Percentiles rank a stretch among this genome's conserved stretches.
These are phyloP conservation scores for Clitarchus hookeri DNA, from an alignment of 2,888 invertebrate species.

Conservation along the genomic window DNA sequence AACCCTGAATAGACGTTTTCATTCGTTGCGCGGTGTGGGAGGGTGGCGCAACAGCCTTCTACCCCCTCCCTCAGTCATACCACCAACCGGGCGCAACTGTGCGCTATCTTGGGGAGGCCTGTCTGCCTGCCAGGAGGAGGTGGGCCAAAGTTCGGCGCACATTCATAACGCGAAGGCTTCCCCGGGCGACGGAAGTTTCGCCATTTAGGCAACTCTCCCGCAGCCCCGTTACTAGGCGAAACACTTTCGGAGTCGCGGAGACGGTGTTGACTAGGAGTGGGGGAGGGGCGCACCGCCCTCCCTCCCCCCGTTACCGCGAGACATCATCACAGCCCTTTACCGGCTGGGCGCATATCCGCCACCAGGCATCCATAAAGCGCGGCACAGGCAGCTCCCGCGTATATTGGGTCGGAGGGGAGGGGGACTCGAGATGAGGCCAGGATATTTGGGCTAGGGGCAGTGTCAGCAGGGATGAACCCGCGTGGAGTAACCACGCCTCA, in stretches of 20 bases:
- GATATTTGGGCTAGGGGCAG: no score
- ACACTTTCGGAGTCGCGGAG: neutral
- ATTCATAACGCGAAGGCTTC: neutral
- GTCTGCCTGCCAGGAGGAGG: neutral
- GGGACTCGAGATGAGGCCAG: no score
- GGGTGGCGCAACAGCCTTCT: neutral
- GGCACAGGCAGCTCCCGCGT: neutral
- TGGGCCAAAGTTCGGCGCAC: constrained; percentile 14
- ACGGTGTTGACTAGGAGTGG: neutral
- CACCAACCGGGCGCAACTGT: no score
- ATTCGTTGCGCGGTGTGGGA: neutral
- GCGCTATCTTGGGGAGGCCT: neutral
- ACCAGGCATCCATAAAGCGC: constrained; percentile 7
- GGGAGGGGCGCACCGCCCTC: neutral
- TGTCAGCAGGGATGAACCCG: no score
- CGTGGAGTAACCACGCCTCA: no score
- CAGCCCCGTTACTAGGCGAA: neutral
- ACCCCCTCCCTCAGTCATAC: neutral
- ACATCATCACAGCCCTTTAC: neutral
- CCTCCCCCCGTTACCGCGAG: neutral
- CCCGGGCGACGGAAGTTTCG: neutral
- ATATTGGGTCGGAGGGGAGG: no score
- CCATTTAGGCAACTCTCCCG: constrained; percentile 7
- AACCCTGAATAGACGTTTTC: neutral
- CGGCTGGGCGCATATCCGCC: neutral